Base-by-base conservation (phyloP, 1,140 invertebrate species). In the Calliopsis andreniformis region DNA sequence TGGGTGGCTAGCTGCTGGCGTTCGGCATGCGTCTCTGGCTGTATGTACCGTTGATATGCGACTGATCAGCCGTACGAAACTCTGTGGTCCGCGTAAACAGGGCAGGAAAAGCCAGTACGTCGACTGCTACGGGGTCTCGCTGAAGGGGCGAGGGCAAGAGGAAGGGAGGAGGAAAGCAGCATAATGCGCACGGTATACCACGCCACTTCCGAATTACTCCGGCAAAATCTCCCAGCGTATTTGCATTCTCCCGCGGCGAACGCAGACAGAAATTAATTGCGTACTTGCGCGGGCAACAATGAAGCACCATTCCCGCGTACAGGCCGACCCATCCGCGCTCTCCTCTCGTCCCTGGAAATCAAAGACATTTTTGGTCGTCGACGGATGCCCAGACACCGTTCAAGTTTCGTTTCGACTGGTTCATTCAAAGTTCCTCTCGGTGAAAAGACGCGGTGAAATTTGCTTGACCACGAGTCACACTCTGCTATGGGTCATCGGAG, bases 261-360 rank as follows among this genome's bases (percentile, higher is more conserved):
- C 86, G 78, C 86, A 80, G 88, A 87, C 88, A 87, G 88, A 90
- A 89, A 91, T 91, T 91, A 90, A 91, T 91, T 89, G 88, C 87
- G 86, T 88, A 88, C 88, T 90, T 91, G 89, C 88, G 78, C 86
- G 79, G 61, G 79, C 85, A 89, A 89, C 88, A 88, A 88, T 87
- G 87, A 89, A 88, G 88, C 86, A 82, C 78, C 85, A 84, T 88
- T 80, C 76, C 71, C 78, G 77, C 69, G 61, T 51, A 62, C 77
- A 39, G 70, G 53, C 62, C 43, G 61, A n/a, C n/a, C n/a, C n/a
- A n/a, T 66, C 42, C 72, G 30, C 56, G 39, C 77, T 66, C 62
- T 67, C 64, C 32, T 67, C 55, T 64, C 80, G 76, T 75, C 61
- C n/a, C 80, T 85, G 87, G 87, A 89, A 89, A 90, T 90, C 89